Evolutionary conservation across 2,797 vertebrate genomes (phyloP).

Genomic region (Pelobates cultripes): DNA sequence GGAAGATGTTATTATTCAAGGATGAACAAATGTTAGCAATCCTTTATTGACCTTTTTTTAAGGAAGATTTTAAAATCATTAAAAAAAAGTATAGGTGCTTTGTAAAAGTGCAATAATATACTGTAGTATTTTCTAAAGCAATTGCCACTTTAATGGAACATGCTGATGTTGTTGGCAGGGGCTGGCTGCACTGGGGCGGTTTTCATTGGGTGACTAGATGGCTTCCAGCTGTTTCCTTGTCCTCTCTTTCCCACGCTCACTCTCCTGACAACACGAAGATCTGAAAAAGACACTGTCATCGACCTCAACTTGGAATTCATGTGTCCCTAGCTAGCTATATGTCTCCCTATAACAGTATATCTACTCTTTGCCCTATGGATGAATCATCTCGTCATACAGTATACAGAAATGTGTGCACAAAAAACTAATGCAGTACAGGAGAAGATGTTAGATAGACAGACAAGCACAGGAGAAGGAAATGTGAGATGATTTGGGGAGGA

Average conservation of each 20-base stretch:
- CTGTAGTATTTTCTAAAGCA: too few relatives aligned
- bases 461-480: constrained; percentile 15
- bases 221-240: constrained; percentile 52
- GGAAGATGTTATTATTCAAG: too few relatives aligned
- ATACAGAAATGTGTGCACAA: not conserved
- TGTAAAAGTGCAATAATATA: too few relatives aligned
- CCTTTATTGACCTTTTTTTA: too few relatives aligned
- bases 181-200: constrained; percentile 7
- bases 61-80: too few relatives aligned
- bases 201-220: constrained; percentile 43
- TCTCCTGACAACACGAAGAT: not conserved
- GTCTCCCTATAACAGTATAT: not conserved
- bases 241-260: constrained; percentile 50
- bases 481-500: not conserved
- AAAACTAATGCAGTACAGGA: not conserved
- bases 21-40: too few relatives aligned
- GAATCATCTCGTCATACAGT: not conserved
- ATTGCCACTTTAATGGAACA: not conserved
- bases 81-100: too few relatives aligned
- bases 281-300: not conserved
- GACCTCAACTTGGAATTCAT: not conserved
- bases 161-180: constrained; percentile 10
- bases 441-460: not conserved
- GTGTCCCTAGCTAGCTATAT: not conserved
- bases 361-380: not conserved